Evolutionary conservation across 92 coral and sea anemone species (phyloP), one percentile per base, ranked within the genome.

Genomic region (Paramuricea clavata): DNA sequence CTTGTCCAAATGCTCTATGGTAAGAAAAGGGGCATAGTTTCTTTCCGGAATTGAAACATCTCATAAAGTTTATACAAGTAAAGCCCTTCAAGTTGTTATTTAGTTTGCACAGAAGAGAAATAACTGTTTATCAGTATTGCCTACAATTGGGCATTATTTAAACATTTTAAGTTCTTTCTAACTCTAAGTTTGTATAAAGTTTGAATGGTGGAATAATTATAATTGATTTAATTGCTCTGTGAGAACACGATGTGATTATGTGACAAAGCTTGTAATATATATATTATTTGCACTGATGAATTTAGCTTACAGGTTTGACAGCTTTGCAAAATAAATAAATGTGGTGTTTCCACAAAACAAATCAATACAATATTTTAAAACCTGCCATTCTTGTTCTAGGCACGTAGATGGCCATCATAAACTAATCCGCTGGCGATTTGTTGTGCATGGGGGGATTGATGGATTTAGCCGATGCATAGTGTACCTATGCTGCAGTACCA

Each of bases 361-460:
- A 3, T 5, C 17, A 5, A 23, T 30, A n/a, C 39, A 67, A 6
- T 2, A 6, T 30, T 3, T 67, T 6, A 30, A 26, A 3, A 1
- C 23, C 25, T n/a, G 74, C 31, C 0, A 35, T 67, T 67, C 21
- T 30, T 44, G 17, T 49, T 34, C 22, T 79, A 87, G 90, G 87
- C 90, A 87, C 49, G 50, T 81, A 30, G 90, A 87, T 49, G 87
- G 87, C 6, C 86, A 87, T 23, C 90, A 69, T 56, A 87, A 87
- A 32, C 77, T 81, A 12, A 69, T 87, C 26, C 76, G 90, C 30
- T 87, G 90, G 90, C 70, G 73, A 34, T 50, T 87, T 33, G 87
- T 87, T 13, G 78, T 80, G 5, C 90, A 87, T 62, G 87, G 90
- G 13, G 87, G 81, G 23, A 80, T 81, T 32, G 90, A 79, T 43